Conservation (phyloP, 2,797 vertebrate genomes). For the Lagorchestes hirsutus region DNA sequence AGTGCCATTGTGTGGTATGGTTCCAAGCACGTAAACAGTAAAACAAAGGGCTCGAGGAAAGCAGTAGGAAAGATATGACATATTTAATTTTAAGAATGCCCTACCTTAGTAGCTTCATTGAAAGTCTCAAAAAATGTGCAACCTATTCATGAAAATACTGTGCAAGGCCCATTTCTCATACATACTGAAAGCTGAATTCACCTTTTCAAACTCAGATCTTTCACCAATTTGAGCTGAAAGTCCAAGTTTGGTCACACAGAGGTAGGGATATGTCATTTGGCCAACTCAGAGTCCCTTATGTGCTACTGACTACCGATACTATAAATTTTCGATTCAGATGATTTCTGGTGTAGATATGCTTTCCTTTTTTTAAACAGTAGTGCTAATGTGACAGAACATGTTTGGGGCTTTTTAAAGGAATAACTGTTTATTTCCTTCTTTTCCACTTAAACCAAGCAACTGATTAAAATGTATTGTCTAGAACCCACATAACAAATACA, state of each 20-base stretch:
- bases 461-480: conserved; percentile 51
- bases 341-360: conserved; percentile 2
- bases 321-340: conserved; percentile 33
- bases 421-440: conserved; percentile 43
- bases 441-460: conserved; percentile 43
- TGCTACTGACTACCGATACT: neutral
- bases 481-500: conserved; percentile 61
- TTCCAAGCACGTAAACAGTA: conserved; percentile 22
- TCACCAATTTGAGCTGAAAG: conserved; percentile 12
- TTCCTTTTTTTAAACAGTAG: conserved; percentile 31
- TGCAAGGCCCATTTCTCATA: conserved; percentile 24
- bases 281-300: neutral
- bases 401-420: conserved; percentile 59
- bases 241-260: neutral
- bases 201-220: conserved; percentile 40
- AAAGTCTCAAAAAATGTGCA: conserved; percentile 48
- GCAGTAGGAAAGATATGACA: conserved; percentile 48
- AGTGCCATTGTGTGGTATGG: conserved; percentile 28
- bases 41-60: conserved; percentile 19
- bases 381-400: conserved; percentile 12
- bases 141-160: conserved; percentile 17
- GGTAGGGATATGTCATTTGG: neutral
- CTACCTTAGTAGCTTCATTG: conserved; percentile 54
- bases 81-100: conserved; percentile 59
- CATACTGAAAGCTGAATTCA: conserved; percentile 21